phyloP scores from a whole-genome alignment of 2,888 invertebrate genomes.

The Calameuta pallipes region DNA sequence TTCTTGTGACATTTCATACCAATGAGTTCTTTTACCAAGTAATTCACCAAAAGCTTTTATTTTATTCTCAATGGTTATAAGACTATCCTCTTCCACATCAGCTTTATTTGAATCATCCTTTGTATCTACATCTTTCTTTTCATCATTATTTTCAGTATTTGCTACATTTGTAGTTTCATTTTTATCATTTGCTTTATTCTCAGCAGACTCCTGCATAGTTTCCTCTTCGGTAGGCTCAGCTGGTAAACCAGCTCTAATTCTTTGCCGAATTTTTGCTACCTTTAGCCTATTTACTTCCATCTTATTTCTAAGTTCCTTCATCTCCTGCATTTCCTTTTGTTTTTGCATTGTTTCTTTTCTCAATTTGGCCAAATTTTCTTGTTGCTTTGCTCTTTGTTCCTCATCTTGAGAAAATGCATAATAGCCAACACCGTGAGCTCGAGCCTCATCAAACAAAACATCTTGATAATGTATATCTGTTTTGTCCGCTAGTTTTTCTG shows the following conservation, averaged over 20 bases:
- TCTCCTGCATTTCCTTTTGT: slow-evolving; percentile 74
- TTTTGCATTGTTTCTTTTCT: slow-evolving; percentile 78
- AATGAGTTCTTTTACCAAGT: slow-evolving; percentile 65
- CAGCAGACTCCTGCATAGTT: slow-evolving; percentile 39
- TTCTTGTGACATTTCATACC: slow-evolving; percentile 78
- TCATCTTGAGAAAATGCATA: slow-evolving; percentile 92
- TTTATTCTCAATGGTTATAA: slow-evolving; percentile 54
- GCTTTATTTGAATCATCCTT: slow-evolving; percentile 21
- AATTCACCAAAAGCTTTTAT: slow-evolving; percentile 57
- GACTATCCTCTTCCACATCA: slow-evolving; percentile 39
- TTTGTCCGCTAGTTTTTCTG: slow-evolving; percentile 77
- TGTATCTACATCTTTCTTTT: slow-evolving; percentile 29
- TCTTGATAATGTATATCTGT: slow-evolving; percentile 91
- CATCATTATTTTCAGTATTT: slow-evolving; percentile 28
- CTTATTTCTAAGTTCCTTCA: slow-evolving; percentile 73
- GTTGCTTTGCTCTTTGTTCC: slow-evolving; percentile 80
- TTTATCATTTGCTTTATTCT: slow-evolving; percentile 22
- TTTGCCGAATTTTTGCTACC: slow-evolving; percentile 79
- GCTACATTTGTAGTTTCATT: slow-evolving; percentile 24
- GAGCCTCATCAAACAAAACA: slow-evolving; percentile 90
- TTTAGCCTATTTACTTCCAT: slow-evolving; percentile 77
- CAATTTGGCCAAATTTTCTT: slow-evolving; percentile 79
- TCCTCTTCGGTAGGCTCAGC: slow-evolving; percentile 65
- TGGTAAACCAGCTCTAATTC: slow-evolving; percentile 79
- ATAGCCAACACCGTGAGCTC: slow-evolving; percentile 93